Base-by-base conservation (phyloP, 1,140 invertebrate species). In the Achroia grisella region DNA sequence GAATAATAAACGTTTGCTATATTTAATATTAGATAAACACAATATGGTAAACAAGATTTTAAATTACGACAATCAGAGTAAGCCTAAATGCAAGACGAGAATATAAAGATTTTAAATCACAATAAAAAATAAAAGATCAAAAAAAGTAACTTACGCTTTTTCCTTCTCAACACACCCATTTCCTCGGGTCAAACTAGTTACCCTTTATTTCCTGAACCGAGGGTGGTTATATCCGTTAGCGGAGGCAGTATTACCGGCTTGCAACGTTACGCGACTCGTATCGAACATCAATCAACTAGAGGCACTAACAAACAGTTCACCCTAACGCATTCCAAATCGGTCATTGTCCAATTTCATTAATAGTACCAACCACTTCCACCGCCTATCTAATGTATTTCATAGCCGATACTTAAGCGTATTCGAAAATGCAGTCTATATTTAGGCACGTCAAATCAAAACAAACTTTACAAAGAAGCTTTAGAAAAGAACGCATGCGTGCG, bases 131-230 rank as follows among this genome's bases (percentile, higher is more conserved):
- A 37, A 2, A 14, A 0, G 4, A n/a, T 15, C 6, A 36, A 2
- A 36, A 68, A 55, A 59, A 52, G 56, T 15, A 60, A 84, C 80
- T 84, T 73, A 81, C 80, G 77, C 57, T 84, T 84, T 66, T 81
- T 84, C 58, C 67, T 73, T 45, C 80, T 71, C 59, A 84, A 74
- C 28, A 84, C 80, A 50, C 80, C 80, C 80, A 84, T 84, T 68
- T 70, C 61, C 64, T 61, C 31, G 51, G 50, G 43, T 51, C 48
- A 46, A 66, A 56, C 57, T 35, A 55, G 48, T 48, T 46, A 47
- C 36, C 45, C 49, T 40, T 54, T 56, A 63, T 39, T 71, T 66
- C 62, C 58, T 56, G 60, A 62, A 23, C 32, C 40, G 39, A 50
- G 52, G 34, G 30, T 41, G 47, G 40, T 27, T 55, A 64, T 57